Base-by-base conservation (phyloP, 2,888 invertebrate genomes). In the Eupeodes luniger region DNA sequence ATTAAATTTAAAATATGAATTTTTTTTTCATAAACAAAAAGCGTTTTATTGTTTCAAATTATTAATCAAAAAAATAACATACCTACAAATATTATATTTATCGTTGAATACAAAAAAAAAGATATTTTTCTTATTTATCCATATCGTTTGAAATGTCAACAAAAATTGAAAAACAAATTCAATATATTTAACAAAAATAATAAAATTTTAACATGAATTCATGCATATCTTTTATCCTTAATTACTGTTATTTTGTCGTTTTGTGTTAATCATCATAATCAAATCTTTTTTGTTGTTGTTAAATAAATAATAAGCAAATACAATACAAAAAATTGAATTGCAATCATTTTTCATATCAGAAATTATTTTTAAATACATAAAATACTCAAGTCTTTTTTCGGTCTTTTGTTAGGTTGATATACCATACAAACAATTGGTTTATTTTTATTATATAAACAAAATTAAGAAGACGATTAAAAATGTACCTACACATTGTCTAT, bases 331-430 rank as follows among this genome's bases (percentile, higher is more conserved):
- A 64, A 36, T 66, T 53, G 64, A 44, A 57, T 59, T 81, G 55
- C 55, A 80, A 77, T 84, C 80, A 40, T 59, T 87, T 87, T 87
- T 83, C 87, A 87, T 87, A 87, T 87, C 87, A 85, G 81, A 62
- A 62, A n/a, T 51, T 16, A 44, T 11, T 11, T 40, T 5, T 19
- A 51, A 66, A 53, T 5, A 7, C 27, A 47, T 19, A 36, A 59
- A 47, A 70, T 47, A 64, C 47, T 34, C 62, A 80, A 27, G 40
- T 34, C 34, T 16, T 70, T 55, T 57, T 40, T 74, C 7, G 27
- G 27, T 27, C 27, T 53, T 64, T 74, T 47, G 62, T 47, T 79
- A 75, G 72, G 74, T 82, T 85, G 70, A 57, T 27, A 5, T 27
- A 27, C 27, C 40, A 40, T 7, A 40, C 40, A 40, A 40, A 5